Evolutionary conservation across 2,888 invertebrate species (phyloP), one percentile per base, ranked within the genome.

Genomic region (Eledona agricola): DNA sequence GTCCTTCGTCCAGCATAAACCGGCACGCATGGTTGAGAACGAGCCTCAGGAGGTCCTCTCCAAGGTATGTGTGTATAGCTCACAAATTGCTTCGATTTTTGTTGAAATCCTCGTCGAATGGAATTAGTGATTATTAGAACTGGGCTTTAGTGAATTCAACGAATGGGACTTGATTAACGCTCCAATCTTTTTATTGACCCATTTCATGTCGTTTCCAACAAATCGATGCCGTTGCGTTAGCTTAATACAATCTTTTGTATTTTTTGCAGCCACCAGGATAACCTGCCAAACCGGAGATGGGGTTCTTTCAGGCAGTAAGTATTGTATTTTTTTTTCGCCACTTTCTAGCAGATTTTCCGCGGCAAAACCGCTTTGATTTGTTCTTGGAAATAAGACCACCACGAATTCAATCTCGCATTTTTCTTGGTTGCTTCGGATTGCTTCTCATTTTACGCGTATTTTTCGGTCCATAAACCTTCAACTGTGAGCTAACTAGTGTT

Each of bases 1-100:
- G 85, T 73, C 85, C 86, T 1, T 60, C 66, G 28, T 81, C 82
- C 58, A 80, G 77, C 22, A 81, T 89, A 61, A 87, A 87, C 67
- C 82, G 93, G 69, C 89, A 92, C 74, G 87, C 90, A 42, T 92
- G 93, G 92, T 82, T 90, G 28, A 81, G 93, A 66, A 92, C 90
- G 32, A 93, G 93, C 71, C 79, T 93, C 37, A 80, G 92, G 69
- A 82, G 91, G 72, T 88, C 90, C 31, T 87, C 90, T 52, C 85
- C 89, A 60, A 89, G 87, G 92, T 92, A 80, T 76, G 76, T 65
- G 20, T 5, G 20, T n/a, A n/a, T n/a, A n/a, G 29, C 5, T 15
- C 5, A 40, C n/a, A n/a, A 9, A 5, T 20, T 16, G 7, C 9
- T 10, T 26, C 4, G 6, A 19, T 19, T 19, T 4, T 19, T 19